Percentiles rank a stretch among this genome's conserved stretches.
These are phyloP conservation scores for Upupa epops DNA, from an alignment of 2,113 vertebrate genomes.

Conservation along the genomic window DNA sequence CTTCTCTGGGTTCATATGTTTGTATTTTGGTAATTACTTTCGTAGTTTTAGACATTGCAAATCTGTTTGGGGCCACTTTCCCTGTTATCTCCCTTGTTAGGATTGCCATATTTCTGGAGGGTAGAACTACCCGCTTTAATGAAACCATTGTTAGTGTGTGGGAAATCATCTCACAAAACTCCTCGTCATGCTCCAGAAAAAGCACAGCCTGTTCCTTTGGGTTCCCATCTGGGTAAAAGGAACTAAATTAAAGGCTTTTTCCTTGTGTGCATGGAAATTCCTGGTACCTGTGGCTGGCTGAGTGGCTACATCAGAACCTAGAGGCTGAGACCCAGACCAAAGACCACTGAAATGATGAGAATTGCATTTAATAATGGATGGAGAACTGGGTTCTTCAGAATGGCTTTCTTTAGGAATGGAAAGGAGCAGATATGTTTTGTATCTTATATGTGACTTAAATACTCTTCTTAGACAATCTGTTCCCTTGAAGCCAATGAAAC, in stretches of 20 bases:
- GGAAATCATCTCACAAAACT: not conserved
- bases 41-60: not conserved
- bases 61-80: not conserved
- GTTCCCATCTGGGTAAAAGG: not conserved
- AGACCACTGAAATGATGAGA: not conserved
- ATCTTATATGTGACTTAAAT: not conserved
- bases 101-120: constrained; percentile 10
- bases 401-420: not conserved
- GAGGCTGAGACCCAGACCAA: not conserved
- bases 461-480: not conserved
- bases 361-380: not conserved
- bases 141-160: not conserved
- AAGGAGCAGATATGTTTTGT: not conserved
- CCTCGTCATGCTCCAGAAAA: not conserved
- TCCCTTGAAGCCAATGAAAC: not conserved
- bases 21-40: not conserved
- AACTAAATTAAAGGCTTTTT: not conserved
- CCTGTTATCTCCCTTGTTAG: not conserved
- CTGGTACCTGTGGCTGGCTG: not conserved
- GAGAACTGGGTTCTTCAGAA: not conserved
- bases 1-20: not conserved
- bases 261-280: not conserved
- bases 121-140: not conserved
- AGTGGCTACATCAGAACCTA: not conserved
- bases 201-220: not conserved